phyloP scores from a whole-genome alignment of 2,888 invertebrate species.

The Hemithea aestivaria region DNA sequence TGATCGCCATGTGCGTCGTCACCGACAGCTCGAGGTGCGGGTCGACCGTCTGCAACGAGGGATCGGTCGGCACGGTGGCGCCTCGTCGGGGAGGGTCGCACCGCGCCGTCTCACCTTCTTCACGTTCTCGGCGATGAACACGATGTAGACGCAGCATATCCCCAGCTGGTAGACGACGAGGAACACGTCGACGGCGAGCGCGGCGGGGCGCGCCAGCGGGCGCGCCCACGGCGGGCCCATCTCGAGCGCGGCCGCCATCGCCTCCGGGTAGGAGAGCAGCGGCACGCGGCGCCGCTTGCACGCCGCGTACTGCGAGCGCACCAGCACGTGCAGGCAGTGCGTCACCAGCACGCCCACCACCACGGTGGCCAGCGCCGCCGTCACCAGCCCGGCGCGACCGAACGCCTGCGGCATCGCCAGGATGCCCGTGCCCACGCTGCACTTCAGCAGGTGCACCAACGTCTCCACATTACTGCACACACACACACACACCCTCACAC shows the following conservation, averaged over 20 bases:
- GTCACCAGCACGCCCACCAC: conserved; percentile 89
- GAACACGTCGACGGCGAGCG: conserved; percentile 82
- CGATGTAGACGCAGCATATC: conserved; percentile 96
- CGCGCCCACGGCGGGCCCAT: conserved; percentile 84
- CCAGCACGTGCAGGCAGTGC: conserved; percentile 93
- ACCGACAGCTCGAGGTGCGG: conserved; percentile 60
- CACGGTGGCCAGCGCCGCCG: conserved; percentile 87
- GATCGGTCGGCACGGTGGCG: too few relatives aligned
- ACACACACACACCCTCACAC: conserved; percentile 23
- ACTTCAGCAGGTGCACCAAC: conserved; percentile 91
- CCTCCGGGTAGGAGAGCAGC: conserved; percentile 90
- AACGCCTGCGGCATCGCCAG: conserved; percentile 97
- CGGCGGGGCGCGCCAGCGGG: conserved; percentile 79
- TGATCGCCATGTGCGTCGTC: conserved; percentile 82
- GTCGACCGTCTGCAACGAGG: conserved; percentile 52
- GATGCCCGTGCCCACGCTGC: conserved; percentile 95
- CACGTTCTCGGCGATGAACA: conserved; percentile 93
- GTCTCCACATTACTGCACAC: conserved; percentile 86
- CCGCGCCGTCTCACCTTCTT: too few relatives aligned
- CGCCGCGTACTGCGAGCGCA: conserved; percentile 72
- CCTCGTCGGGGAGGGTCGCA: too few relatives aligned
- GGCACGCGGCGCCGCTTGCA: conserved; percentile 82
- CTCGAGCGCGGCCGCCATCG: conserved; percentile 87
- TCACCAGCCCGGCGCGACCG: conserved; percentile 88
- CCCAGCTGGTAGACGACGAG: conserved; percentile 92